Percentiles rank a stretch among this genome's conserved stretches.
These are phyloP conservation scores for Masnerella sp. DNA, from an alignment of 2,888 invertebrate genomes.

Conservation along the genomic window DNA sequence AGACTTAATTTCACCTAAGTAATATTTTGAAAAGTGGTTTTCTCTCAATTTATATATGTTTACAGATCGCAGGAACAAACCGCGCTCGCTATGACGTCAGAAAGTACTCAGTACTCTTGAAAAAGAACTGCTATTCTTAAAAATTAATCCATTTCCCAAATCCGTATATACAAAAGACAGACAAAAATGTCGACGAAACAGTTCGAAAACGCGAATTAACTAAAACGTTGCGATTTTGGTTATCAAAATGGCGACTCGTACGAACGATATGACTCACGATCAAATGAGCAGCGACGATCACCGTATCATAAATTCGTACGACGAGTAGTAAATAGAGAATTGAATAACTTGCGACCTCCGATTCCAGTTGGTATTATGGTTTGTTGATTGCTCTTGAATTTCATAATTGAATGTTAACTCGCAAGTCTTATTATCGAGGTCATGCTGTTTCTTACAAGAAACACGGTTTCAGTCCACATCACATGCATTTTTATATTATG, in stretches of 20 bases:
- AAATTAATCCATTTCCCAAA: slow-evolving; percentile 34
- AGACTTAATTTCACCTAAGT: background rate
- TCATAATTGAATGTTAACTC: slow-evolving; percentile 36
- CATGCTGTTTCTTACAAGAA: slow-evolving; percentile 42
- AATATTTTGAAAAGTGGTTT: slow-evolving; percentile 48
- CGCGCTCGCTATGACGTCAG: slow-evolving; percentile 53
- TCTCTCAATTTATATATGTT: slow-evolving; percentile 49
- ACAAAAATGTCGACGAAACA: too few species aligned
- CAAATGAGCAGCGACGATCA: slow-evolving; percentile 29
- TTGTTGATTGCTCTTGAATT: slow-evolving; percentile 40
- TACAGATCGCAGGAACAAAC: slow-evolving; percentile 59
- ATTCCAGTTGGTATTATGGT: slow-evolving; percentile 27
- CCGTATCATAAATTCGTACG: slow-evolving; percentile 22
- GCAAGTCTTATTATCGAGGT: slow-evolving; percentile 51
- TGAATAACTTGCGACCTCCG: slow-evolving; percentile 35
- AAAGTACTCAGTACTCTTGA: slow-evolving; percentile 45
- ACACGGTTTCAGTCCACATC: slow-evolving; percentile 54
- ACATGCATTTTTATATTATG: slow-evolving; percentile 57
- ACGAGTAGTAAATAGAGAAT: slow-evolving; percentile 40
- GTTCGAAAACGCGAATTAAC: background rate
- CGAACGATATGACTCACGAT: slow-evolving; percentile 35
- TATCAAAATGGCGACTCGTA: slow-evolving; percentile 50
- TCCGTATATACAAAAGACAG: slow-evolving; percentile 38
- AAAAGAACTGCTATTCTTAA: slow-evolving; percentile 26
- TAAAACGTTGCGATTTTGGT: background rate